Conservation (phyloP, 2,113 vertebrate species). For the Amphiprion percula region DNA sequence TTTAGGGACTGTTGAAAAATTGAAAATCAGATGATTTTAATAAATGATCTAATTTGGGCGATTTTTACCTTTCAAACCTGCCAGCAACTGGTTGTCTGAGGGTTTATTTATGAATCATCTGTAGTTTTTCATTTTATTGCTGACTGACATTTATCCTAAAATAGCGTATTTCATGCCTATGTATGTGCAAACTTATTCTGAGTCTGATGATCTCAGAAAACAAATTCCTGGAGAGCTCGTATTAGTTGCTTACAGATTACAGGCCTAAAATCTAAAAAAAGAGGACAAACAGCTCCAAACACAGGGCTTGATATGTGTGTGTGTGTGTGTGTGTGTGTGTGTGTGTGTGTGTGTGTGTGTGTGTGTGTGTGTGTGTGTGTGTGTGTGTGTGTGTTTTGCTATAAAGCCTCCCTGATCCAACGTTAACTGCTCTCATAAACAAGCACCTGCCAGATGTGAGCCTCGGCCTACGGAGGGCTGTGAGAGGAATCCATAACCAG, state of each 20-base stretch:
- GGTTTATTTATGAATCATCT: too few relatives aligned
- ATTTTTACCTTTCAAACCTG: too few relatives aligned
- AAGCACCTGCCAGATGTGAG: constrained; percentile 73
- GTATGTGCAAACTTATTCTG: too few relatives aligned
- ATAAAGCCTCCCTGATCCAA: constrained; percentile 64
- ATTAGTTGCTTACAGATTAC: background rate
- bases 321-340: background rate
- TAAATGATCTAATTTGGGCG: too few relatives aligned
- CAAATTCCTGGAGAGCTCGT: background rate
- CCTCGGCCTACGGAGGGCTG: constrained; percentile 60
- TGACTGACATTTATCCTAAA: too few relatives aligned
- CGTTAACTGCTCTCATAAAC: constrained; percentile 77
- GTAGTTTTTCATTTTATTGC: too few relatives aligned
- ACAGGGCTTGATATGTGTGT: background rate
- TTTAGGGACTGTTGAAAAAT: too few relatives aligned
- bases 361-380: constrained; percentile 19
- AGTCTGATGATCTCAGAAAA: background rate
- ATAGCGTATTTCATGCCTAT: too few relatives aligned
- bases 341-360: constrained; percentile 2
- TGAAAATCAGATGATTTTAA: too few relatives aligned
- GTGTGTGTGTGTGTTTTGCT: constrained; percentile 26
- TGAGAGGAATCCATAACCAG: constrained; percentile 67
- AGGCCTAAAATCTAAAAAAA: background rate
- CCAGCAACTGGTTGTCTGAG: too few relatives aligned
- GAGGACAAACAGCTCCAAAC: constrained; percentile 1